Conservation (phyloP, 1,140 invertebrate species). For the Tetraneura akinire region DNA sequence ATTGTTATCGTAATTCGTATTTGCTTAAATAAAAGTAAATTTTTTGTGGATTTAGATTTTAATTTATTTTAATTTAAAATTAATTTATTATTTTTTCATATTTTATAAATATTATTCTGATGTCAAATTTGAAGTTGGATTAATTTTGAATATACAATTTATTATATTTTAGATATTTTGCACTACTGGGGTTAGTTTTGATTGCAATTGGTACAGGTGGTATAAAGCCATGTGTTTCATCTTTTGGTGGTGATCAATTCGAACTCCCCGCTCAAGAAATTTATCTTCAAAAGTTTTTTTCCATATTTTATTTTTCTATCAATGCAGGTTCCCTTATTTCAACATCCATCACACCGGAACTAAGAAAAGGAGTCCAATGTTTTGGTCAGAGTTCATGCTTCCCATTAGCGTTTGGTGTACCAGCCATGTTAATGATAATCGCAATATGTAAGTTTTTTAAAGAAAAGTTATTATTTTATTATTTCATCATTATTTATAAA, state of each 20-base stretch:
- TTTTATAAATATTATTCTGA: no score
- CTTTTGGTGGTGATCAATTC: slow-evolving; percentile 98
- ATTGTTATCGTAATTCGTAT: no score
- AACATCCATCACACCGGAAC: slow-evolving; percentile 83
- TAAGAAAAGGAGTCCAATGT: slow-evolving; percentile 82
- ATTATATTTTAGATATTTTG: slow-evolving; percentile 65
- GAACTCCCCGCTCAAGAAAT: slow-evolving; percentile 73
- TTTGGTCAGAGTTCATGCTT: slow-evolving; percentile 82
- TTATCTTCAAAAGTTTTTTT: slow-evolving; percentile 84
- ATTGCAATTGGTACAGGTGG: slow-evolving; percentile 93
- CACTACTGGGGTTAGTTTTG: slow-evolving; percentile 74
- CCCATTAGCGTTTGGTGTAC: slow-evolving; percentile 87
- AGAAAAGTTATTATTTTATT: no score
- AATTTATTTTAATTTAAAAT: no score
- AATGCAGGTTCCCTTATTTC: slow-evolving; percentile 90
- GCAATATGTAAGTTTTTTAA: slow-evolving; percentile 76
- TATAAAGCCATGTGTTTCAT: slow-evolving; percentile 95
- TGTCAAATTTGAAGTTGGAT: no score
- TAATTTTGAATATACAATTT: neutral
- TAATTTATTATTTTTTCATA: no score
- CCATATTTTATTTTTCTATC: slow-evolving; percentile 91
- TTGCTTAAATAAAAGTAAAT: no score
- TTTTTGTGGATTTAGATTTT: no score
- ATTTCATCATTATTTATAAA: no score
- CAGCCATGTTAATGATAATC: slow-evolving; percentile 82